These are phyloP conservation scores for Merodon equestris DNA, from an alignment of 2,888 invertebrate species.

Conservation along the genomic window DNA sequence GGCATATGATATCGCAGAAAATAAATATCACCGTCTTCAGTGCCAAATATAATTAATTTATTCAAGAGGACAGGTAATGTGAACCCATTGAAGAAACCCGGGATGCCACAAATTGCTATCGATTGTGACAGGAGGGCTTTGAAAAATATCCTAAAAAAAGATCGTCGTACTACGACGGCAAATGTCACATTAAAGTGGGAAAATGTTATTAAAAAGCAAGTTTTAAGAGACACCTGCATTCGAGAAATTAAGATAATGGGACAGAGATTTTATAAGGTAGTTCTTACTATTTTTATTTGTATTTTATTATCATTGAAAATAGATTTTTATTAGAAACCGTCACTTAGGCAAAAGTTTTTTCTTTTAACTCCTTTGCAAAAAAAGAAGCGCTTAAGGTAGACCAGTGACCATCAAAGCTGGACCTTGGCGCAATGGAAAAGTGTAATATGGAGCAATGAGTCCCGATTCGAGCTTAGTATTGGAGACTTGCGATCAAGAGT, in stretches of 20 bases:
- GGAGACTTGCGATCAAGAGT: conserved; percentile 8
- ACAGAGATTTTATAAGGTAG: conserved; percentile 3
- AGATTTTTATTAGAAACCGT: conserved; percentile 7
- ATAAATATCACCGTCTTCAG: conserved; percentile 1
- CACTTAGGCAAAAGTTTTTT: conserved; percentile 20
- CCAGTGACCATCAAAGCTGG: conserved; percentile 8
- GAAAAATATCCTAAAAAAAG: conserved; percentile 17
- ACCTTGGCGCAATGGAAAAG: too few relatives aligned
- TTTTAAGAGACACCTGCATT: too few relatives aligned
- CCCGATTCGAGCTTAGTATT: conserved; percentile 16
- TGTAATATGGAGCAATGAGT: conserved; percentile 23
- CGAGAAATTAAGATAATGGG: conserved; percentile 20
- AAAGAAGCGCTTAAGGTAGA: conserved; percentile 17
- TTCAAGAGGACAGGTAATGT: conserved; percentile 21
- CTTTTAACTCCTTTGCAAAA: conserved; percentile 29
- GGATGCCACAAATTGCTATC: conserved; percentile 16
- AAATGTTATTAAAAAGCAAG: too few relatives aligned
- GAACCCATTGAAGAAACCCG: conserved; percentile 4
- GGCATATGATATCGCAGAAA: conserved; percentile 17
- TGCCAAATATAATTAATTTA: not conserved
- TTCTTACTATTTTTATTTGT: conserved; percentile 12
- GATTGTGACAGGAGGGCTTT: conserved; percentile 10
- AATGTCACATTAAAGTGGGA: too few relatives aligned
- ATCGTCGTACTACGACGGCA: conserved; percentile 29
- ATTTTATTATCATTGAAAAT: conserved; percentile 13